Percentiles rank a stretch among this genome's conserved stretches.
Evolutionary conservation across 2,113 vertebrate species (phyloP).

Genomic region (Rynchops niger): DNA sequence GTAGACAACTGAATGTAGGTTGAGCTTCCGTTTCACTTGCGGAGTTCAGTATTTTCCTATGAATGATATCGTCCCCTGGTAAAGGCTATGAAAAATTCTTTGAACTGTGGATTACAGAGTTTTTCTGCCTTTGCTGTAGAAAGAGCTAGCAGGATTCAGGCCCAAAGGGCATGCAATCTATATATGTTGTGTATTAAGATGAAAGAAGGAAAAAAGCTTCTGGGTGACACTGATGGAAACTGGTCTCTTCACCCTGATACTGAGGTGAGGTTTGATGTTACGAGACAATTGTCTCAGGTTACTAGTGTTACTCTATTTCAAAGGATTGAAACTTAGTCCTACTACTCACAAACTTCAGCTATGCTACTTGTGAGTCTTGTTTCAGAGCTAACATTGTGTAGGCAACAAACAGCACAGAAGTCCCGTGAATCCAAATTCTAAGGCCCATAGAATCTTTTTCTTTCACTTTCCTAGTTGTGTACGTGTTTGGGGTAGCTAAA

Average conservation of each 20-base stretch:
- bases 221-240: background rate
- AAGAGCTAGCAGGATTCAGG: background rate
- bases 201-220: background rate
- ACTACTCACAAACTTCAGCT: background rate
- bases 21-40: background rate
- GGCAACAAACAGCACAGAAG: background rate
- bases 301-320: background rate
- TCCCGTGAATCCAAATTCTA: background rate
- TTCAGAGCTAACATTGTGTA: background rate
- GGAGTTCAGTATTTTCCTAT: background rate
- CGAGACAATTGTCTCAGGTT: background rate
- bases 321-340: background rate
- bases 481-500: background rate
- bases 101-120: background rate
- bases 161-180: background rate
- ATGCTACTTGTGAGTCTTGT: background rate
- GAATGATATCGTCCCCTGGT: background rate
- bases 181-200: background rate
- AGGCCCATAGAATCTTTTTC: background rate
- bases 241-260: background rate
- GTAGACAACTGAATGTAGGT: background rate
- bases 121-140: background rate
- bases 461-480: background rate
- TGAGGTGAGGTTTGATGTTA: background rate
- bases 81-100: background rate